These are phyloP conservation scores for Trypoxylon attenuatum DNA, from an alignment of 2,888 invertebrate genomes.

Conservation along the genomic window DNA sequence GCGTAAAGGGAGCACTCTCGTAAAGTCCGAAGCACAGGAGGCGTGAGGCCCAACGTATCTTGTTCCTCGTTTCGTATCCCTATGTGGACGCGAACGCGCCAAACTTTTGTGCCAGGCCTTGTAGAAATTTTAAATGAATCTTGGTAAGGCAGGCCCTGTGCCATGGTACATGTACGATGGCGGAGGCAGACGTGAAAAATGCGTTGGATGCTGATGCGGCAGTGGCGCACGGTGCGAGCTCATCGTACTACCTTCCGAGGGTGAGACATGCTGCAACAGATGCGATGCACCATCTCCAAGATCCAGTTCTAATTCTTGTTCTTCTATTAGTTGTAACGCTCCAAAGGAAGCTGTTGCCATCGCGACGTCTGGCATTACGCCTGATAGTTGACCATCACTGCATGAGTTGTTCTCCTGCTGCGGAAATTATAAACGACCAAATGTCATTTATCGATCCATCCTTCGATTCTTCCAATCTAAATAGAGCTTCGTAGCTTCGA, in stretches of 20 bases:
- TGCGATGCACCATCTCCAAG: conserved; percentile 90
- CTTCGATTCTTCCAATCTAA: too few relatives aligned
- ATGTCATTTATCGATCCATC: too few relatives aligned
- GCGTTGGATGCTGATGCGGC: conserved; percentile 70
- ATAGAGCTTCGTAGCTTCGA: too few relatives aligned
- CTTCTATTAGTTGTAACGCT: conserved; percentile 80
- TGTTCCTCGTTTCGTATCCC: background rate
- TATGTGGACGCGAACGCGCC: background rate
- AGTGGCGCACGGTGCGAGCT: conserved; percentile 66
- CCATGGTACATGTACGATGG: conserved; percentile 70
- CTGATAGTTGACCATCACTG: conserved; percentile 84
- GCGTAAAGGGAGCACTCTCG: background rate
- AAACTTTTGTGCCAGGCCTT: background rate
- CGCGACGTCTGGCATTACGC: conserved; percentile 94
- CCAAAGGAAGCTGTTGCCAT: conserved; percentile 89
- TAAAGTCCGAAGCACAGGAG: too few relatives aligned
- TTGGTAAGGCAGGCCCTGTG: conserved; percentile 69
- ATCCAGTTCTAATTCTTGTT: conserved; percentile 83
- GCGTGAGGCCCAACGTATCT: too few relatives aligned
- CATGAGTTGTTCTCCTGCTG: conserved; percentile 77
- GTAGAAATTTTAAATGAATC: conserved; percentile 66
- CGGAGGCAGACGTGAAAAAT: conserved; percentile 66
- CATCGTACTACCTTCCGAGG: conserved; percentile 63
- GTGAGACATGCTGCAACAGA: conserved; percentile 72
- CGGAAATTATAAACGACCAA: conserved; percentile 18